Evolutionary conservation across 2,797 vertebrate genomes (phyloP).

Genomic region (Lacerta agilis): DNA sequence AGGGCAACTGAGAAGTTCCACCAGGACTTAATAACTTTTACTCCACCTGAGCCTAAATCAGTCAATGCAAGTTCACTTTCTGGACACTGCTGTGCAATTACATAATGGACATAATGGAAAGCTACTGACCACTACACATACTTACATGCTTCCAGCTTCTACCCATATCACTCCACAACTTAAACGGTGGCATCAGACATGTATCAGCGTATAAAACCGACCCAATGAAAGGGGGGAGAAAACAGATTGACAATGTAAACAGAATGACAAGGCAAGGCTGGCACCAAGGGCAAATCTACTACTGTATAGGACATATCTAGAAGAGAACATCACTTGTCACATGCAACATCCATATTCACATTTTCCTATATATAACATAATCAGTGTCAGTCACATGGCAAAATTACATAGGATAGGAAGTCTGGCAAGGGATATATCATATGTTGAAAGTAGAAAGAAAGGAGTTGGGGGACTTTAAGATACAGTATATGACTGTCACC

Average conservation of each 20-base stretch:
- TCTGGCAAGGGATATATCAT: no score
- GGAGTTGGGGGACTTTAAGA: no score
- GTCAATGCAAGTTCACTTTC: not conserved
- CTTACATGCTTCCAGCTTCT: not conserved
- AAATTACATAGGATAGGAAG: not conserved
- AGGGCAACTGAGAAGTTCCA: no score
- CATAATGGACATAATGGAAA: not conserved
- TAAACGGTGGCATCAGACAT: not conserved
- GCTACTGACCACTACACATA: not conserved
- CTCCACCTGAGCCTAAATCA: not conserved
- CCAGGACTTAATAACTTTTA: no score
- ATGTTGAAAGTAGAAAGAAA: no score
- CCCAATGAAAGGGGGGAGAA: not conserved
- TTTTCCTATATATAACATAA: no score
- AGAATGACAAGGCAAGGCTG: not conserved
- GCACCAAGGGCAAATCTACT: not conserved
- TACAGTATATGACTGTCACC: no score
- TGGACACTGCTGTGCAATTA: not conserved
- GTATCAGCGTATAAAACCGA: not conserved
- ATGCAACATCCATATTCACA: not conserved
- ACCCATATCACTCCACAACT: not conserved
- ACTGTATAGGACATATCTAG: not conserved
- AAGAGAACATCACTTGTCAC: not conserved
- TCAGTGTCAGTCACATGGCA: not conserved
- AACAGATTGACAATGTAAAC: not conserved